Base-by-base conservation (phyloP, 2,113 vertebrate species). In the Gracilinanus agilis region DNA sequence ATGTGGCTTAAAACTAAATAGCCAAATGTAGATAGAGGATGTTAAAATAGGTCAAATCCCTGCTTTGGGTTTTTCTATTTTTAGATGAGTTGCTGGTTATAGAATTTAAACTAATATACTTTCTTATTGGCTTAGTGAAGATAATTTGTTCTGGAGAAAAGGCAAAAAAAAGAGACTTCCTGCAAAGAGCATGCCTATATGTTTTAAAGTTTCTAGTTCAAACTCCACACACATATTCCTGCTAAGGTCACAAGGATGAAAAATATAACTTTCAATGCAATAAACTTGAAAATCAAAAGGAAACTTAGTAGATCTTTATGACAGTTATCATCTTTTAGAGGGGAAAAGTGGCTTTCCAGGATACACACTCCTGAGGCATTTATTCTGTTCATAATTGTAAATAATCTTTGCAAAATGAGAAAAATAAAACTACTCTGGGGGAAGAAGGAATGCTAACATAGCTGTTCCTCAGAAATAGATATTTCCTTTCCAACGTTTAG, bases 11-110 rank as follows among this genome's bases (percentile, higher is more conserved):
- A 83, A 83, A 83, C n/a, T 16, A 83, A 83, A 23, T 40, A 83
- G n/a, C n/a, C n/a, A 83, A 40, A 83, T 40, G 40, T 0, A 88
- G 92, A n/a, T 0, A 0, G n/a, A 88, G 91, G 53, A 29, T 88
- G 88, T 88, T 95, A 2, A 25, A n/a, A 92, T 0, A 92, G 92
- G 89, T 21, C 90, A 58, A 95, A 92, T 88, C 91, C n/a, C 21
- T 55, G 53, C 75, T 93, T 75, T 90, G 92, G 67, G 4, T 49
- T 83, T 90, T 94, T 92, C 44, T 92, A 90, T 91, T 92, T 54
- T 12, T 24, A 13, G 94, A 55, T 94, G 29, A 44, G 49, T 40
- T n/a, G 54, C 23, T 55, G 40, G 0, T 16, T 40, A 25, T 40
- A 90, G 93, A 95, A 96, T 40, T 34, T 54, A 94, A 67, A 24